Evolutionary conservation across 2,888 invertebrate genomes (phyloP), one percentile per base, ranked within the genome.

Genomic region (Monopis laevigella): DNA sequence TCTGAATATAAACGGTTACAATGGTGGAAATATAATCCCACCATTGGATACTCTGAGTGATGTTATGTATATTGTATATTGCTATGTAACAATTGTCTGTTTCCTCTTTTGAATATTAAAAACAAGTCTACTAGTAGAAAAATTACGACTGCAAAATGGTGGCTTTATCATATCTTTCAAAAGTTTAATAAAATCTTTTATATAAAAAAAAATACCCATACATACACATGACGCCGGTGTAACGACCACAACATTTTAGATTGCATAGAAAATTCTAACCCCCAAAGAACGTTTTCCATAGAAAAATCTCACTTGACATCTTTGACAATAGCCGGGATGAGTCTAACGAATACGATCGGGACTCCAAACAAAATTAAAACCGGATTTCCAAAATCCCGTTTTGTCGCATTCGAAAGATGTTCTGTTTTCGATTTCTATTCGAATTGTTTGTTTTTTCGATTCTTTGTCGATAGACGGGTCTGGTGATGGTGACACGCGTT

Each of bases 341-440:
- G 50, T 40, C 44, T 21, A 36, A 21, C 36, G 21, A 36, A 21
- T 21, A 26, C 39, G 39, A 28, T 41, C 52, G 51, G 56, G 60
- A 62, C 65, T 60, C 56, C 62, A 65, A 69, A 75, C 65, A 64
- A 66, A 71, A 65, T 58, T 54, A 55, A 68, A 78, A 78, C 78
- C 75, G 75, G 80, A 77, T 77, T 75, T 73, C 68, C 72, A 69
- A 78, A 80, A 77, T 78, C 77, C 78, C 75, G 77, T 78, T 78
- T 60, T 51, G 62, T 65, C 60, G 72, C 69, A 66, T 65, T 65
- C 61, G 60, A 65, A 74, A 73, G 68, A 74, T 69, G 66, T 66
- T 69, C 65, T 68, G 74, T 78, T 78, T 77, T 80, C 75, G 73
- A 73, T 78, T 78, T 78, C 75, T 75, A 75, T 75, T 70, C 60